phyloP scores from a whole-genome alignment of 2,888 invertebrate species.

The Rugalucina vietnamica region DNA sequence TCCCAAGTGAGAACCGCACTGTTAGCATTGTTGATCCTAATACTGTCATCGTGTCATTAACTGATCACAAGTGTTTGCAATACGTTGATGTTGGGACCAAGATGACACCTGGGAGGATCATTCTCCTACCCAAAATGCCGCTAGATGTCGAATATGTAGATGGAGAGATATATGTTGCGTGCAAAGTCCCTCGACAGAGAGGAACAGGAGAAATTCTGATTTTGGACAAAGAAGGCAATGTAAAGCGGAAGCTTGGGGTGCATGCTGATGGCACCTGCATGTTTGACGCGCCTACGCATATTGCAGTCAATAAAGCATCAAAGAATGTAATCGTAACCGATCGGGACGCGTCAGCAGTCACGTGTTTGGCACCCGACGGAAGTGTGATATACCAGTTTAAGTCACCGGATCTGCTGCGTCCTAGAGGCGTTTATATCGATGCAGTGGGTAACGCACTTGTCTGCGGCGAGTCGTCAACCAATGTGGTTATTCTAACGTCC shows the following conservation, averaged over 20 bases:
- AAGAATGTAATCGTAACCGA: neutral
- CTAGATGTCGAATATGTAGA: neutral
- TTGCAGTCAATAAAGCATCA: neutral
- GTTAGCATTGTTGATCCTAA: neutral
- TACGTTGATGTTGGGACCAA: neutral
- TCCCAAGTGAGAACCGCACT: neutral
- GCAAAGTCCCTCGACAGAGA: neutral
- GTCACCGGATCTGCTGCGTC: neutral
- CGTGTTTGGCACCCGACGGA: neutral
- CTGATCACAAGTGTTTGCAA: neutral
- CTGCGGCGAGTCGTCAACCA: neutral
- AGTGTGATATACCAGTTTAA: neutral
- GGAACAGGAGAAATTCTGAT: neutral
- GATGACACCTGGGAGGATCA: neutral
- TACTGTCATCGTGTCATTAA: neutral
- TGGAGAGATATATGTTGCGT: neutral
- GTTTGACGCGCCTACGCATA: neutral
- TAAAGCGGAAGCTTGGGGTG: neutral
- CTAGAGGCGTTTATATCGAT: neutral
- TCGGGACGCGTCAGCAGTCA: neutral
- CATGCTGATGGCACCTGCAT: neutral
- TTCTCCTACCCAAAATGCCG: neutral
- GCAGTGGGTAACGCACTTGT: neutral
- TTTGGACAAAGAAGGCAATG: neutral
- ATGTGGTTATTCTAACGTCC: neutral